Evolutionary conservation across 2,797 vertebrate species (phyloP).

Genomic region (Gymnocypris eckloni): DNA sequence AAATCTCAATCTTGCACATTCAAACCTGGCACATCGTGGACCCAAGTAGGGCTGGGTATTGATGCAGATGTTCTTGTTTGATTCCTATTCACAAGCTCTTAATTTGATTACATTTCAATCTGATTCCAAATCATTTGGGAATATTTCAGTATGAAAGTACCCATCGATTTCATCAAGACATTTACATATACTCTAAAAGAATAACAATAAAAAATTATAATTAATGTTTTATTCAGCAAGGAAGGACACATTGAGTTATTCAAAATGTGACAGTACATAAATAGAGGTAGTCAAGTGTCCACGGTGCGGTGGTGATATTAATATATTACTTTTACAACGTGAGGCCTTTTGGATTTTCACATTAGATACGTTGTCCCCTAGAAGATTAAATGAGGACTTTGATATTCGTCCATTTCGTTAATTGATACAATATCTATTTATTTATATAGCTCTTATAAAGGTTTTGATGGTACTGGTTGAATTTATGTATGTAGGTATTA

Average conservation of each 20-base stretch:
- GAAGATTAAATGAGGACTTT: no score
- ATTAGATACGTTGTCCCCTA: no score
- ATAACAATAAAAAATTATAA: not conserved
- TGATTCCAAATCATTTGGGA: not conserved
- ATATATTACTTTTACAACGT: no score
- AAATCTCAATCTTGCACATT: not conserved
- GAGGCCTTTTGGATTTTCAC: no score
- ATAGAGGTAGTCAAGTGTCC: no score
- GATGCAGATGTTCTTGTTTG: not conserved
- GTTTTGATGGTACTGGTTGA: no score
- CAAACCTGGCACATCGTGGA: not conserved
- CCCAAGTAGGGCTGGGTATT: not conserved
- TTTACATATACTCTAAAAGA: not conserved
- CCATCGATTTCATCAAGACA: not conserved
- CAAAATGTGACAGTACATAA: not conserved
- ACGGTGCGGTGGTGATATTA: no score
- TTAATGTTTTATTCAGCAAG: not conserved
- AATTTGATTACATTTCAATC: not conserved
- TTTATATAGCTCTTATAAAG: no score
- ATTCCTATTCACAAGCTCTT: constrained; percentile 2
- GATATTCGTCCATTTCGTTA: no score
- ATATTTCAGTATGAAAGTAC: not conserved
- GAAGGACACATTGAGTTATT: not conserved
- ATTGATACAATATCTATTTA: no score
- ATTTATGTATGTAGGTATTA: no score